Base-by-base conservation (phyloP, 2,888 invertebrate genomes). In the Limnephilus marmoratus region DNA sequence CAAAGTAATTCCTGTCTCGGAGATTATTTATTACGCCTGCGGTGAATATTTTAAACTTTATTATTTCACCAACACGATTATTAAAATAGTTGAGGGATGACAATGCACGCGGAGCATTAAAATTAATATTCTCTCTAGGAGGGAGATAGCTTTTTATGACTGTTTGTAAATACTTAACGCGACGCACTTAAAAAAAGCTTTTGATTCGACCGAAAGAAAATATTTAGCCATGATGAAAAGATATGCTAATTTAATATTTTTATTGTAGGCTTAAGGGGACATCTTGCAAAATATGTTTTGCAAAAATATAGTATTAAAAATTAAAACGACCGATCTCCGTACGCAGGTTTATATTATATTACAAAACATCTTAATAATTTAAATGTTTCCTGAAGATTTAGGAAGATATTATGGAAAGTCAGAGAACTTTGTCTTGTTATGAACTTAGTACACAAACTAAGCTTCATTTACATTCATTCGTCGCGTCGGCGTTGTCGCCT, bases 41-140 rank as follows among this genome's bases (percentile, higher is more conserved):
- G 87, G 87, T 87, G 91, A 91, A 91, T 91, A 81, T 81, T 41
- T 90, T 88, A 86, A 90, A 85, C 29, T 18, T 90, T 90, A 92
- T 80, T 90, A 81, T 90, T 90, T 92, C 68, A 49, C 85, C 90
- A 90, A 45, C 85, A 24, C 85, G 80, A 13, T 92, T 92, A 92
- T 90, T 92, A 85, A 92, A 92, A 92, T 45, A 92, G 68, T 92
- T 90, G 68, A 49, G 85, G 90, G 68, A 90, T 90, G 90, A 90
- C 85, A 90, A 85, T 85, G 53, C 85, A 41, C 68, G 9, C 68
- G 68, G 68, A 68, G 68, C 37, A 53, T 90, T 83, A 90, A 34
- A 80, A 80, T 37, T 80, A 68, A 88, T 80, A 80, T 88, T 88
- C 68, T 68, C 24, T 68, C 24, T 68, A 9, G 24, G 68, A 68